phyloP scores from a whole-genome alignment of 2,888 invertebrate genomes.

The Lepidochrysops patricia region DNA sequence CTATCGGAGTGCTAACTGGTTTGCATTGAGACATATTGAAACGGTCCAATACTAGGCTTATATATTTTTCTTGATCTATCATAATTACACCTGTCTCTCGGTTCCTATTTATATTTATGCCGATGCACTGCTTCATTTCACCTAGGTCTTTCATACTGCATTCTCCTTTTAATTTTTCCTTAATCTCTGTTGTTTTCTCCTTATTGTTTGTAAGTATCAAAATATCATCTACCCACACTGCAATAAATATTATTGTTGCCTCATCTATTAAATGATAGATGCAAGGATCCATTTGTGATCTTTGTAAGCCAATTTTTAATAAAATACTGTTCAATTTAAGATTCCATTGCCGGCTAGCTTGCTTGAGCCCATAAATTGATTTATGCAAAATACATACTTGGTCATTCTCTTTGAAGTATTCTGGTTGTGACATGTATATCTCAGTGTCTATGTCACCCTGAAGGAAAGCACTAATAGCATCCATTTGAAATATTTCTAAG shows the following conservation, averaged over 20 bases:
- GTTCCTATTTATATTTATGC: conserved; percentile 17
- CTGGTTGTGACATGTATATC: conserved; percentile 24
- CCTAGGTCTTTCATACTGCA: conserved; percentile 20
- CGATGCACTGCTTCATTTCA: conserved; percentile 17
- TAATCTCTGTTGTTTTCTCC: conserved; percentile 15
- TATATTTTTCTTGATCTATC: conserved; percentile 20
- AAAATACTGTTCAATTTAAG: conserved; percentile 17
- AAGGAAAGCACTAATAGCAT: conserved; percentile 24
- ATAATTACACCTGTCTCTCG: conserved; percentile 12
- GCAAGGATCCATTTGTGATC: conserved; percentile 22
- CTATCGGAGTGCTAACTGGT: conserved; percentile 17
- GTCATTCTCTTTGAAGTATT: conserved; percentile 17
- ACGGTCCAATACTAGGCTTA: conserved; percentile 16
- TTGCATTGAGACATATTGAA: conserved; percentile 19
- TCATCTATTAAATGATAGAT: conserved; percentile 21
- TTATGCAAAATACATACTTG: conserved; percentile 24
- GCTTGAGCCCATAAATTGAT: conserved; percentile 24
- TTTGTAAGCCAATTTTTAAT: conserved; percentile 17
- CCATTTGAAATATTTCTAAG: conserved; percentile 22
- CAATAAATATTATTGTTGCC: conserved; percentile 18
- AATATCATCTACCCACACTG: conserved; percentile 25
- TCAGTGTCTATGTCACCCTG: conserved; percentile 25
- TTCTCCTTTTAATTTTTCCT: conserved; percentile 16
- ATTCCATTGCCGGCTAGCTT: conserved; percentile 21
- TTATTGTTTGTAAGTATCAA: neutral